These are phyloP conservation scores for Atta texana DNA, from an alignment of 1,140 invertebrate species.

Conservation along the genomic window DNA sequence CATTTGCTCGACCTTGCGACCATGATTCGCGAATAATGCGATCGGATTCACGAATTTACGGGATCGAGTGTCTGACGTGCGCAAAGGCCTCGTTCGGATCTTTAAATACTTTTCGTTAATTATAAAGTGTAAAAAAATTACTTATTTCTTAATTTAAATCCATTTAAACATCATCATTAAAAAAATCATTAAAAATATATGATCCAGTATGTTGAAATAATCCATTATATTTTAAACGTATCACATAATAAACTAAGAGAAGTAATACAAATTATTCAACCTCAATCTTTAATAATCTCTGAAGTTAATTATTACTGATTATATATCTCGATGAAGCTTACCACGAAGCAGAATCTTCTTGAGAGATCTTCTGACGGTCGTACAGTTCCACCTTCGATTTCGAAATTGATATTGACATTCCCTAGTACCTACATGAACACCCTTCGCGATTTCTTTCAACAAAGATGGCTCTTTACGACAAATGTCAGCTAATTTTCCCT, in stretches of 20 bases:
- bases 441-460: constrained; percentile 91
- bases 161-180: not conserved
- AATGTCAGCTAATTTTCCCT: constrained; percentile 92
- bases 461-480: constrained; percentile 91
- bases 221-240: not conserved
- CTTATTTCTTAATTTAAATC: not conserved
- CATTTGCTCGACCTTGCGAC: constrained; percentile 48
- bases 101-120: not conserved
- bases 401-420: constrained; percentile 95
- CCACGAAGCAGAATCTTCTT: constrained; percentile 93
- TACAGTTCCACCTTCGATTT: constrained; percentile 94
- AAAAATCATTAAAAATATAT: not conserved
- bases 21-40: constrained; percentile 52
- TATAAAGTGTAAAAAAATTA: not conserved
- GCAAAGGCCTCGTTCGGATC: not conserved
- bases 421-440: constrained; percentile 91
- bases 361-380: constrained; percentile 91
- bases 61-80: constrained; percentile 29
- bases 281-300: not conserved
- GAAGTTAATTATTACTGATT: not conserved
- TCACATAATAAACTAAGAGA: constrained; percentile 5
- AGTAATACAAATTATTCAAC: not conserved
- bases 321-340: constrained; percentile 81
- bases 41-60: constrained; percentile 59
- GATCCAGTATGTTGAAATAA: not conserved